Base-by-base conservation (phyloP, 2,888 invertebrate species). In the Heteropelma amictum region DNA sequence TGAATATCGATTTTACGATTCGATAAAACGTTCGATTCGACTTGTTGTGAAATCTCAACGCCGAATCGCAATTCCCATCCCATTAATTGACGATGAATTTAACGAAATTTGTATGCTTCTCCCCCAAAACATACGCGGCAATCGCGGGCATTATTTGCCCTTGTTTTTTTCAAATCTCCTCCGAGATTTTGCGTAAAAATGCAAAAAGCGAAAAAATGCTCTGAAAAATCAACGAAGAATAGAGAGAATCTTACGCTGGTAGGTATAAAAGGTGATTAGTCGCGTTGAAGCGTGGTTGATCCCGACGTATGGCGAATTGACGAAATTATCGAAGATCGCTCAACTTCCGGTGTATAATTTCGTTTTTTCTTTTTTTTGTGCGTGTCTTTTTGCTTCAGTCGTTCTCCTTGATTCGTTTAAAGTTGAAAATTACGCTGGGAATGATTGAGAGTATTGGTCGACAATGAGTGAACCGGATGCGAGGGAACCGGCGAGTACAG, bases 401-500 rank as follows among this genome's bases (percentile, higher is more conserved):
- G 10, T 40, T 21, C 68, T 23, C 17, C 28, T 8, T 51, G 1
- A 2, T 8, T 3, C 4, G 56, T 38, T 84, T 78, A 88, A 2
- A 89, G 83, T 74, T 89, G 89, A 56, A 88, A 89, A 74, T 89
- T 89, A 67, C 88, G 87, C 67, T 88, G 88, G 21, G 88, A 87
- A 71, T 87, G 89, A 71, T 86, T 89, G 51, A 89, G 82, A 19
- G 88, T 88, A 63, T 87, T 89, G 56, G 87, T 88, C 1, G 89
- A 88, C 77, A 89, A 83, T 19, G 87, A 87, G 60, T 89, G 89
- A 51, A 85, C 85, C 40, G 87, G 86, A 80, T 88, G 89, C 3
- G 87, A 85, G 4, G 87, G 87, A 0, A 87, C 85, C 1, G 87
- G 86, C 0, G 87, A 84, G 72, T 88, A 89, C 3, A 89, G 81